Evolutionary conservation across 2,888 invertebrate genomes (phyloP), one percentile per base, ranked within the genome.

Genomic region (Siphlonurus alternatus): DNA sequence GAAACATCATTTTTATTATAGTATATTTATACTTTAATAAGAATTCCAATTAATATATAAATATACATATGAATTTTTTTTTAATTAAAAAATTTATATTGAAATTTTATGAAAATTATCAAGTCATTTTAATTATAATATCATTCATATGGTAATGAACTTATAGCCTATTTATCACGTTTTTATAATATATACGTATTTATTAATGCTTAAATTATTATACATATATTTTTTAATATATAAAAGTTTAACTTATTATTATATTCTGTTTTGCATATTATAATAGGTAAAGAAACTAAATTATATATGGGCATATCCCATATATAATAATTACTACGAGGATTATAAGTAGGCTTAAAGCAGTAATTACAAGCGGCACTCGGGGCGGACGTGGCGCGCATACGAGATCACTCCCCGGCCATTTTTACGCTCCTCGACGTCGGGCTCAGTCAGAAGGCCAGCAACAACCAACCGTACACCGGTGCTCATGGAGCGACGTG

Each of bases 261-360:
- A 38, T 38, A 38, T 38, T 38, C 38, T 38, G 38, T 38, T 38
- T 38, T 38, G 38, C 38, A 38, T 38, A 38, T 38, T 38, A 38
- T 38, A 38, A 38, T 38, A 38, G 38, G 38, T 5, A 38, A 38
- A 38, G 15, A 38, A 38, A 38, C 7, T 38, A 38, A 38, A 38
- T 38, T 38, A 38, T 38, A 38, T 38, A 38, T 38, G 56, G 22
- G n/a, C 56, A 22, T 56, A n/a, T 56, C 56, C 22, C 22, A n/a
- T n/a, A 56, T 56, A 22, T 56, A 22, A 56, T 56, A 56, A 56
- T 56, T 56, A 56, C 22, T 5, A n/a, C 7, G 56, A 56, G 56
- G 56, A 7, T 20, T 20, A 56, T 56, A 56, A 56, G 56, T 56
- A 56, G 56, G 56, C 56, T 56, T 56, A 56, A 56, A 56, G 56